Evolutionary conservation across 2,797 vertebrate genomes (phyloP).

Genomic region (Chaetodon trifasciatus): DNA sequence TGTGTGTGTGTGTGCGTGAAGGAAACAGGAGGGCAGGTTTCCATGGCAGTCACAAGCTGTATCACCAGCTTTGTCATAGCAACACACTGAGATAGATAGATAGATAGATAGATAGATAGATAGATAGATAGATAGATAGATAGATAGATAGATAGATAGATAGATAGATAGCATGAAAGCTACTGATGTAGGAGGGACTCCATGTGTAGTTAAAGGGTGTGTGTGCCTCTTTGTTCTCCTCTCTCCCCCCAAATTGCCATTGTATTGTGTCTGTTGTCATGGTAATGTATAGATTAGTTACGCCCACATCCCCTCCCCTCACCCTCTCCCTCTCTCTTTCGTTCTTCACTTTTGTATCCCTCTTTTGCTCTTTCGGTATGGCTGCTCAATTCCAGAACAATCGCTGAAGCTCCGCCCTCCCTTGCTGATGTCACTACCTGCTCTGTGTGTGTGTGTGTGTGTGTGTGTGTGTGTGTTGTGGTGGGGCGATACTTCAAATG

Average conservation of each 20-base stretch:
- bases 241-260: slow-evolving; percentile 2
- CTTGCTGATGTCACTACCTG: background rate
- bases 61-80: slow-evolving; percentile 19
- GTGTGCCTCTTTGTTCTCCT: slow-evolving; percentile 28
- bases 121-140: slow-evolving; percentile 6
- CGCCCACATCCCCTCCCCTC: slow-evolving; percentile 17
- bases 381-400: slow-evolving; percentile 37
- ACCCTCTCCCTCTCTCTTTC: background rate
- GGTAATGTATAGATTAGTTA: slow-evolving; percentile 63
- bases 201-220: background rate
- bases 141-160: slow-evolving; percentile 7
- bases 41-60: slow-evolving; percentile 59
- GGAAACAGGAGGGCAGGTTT: slow-evolving; percentile 46
- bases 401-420: background rate
- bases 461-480: slow-evolving; percentile 6
- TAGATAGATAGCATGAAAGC: background rate
- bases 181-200: background rate
- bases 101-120: slow-evolving; percentile 7
- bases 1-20: slow-evolving; percentile 15
- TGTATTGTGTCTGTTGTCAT: slow-evolving; percentile 55
- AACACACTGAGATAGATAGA: slow-evolving; percentile 8
- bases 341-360: background rate
- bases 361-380: background rate
- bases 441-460: slow-evolving; percentile 10
- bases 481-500: background rate